Evolutionary conservation across 2,888 invertebrate genomes (phyloP), one percentile per base, ranked within the genome.

Genomic region (Eucera pruinosa): DNA sequence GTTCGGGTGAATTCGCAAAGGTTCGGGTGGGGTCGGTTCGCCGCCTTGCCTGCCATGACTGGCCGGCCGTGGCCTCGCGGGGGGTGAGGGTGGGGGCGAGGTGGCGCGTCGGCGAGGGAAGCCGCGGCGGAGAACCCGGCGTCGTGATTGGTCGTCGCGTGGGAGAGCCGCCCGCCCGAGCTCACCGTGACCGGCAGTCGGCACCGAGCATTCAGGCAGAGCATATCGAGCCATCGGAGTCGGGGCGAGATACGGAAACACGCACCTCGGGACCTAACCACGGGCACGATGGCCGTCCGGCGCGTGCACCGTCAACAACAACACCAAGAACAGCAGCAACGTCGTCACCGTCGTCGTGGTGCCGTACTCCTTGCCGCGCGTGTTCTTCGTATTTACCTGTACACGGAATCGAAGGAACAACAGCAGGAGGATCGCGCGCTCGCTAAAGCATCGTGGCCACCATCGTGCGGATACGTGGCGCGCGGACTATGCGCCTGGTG

Each of bases 121-220:
- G 82, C 83, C 73, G 82, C 79, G 80, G 81, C 86, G 71, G 82
- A 80, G 84, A 86, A 85, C 92, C 91, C 92, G 82, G 70, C 71
- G 83, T 84, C 83, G 88, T 87, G 90, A 91, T 91, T 92, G 92
- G 92, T 90, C 88, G 89, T 74, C 87, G 90, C 90, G 91, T 89
- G 90, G 92, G 91, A 91, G 91, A 90, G 90, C 90, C 90, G 89
- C 88, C 91, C 90, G 91, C 90, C 90, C 92, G 92, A 91, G 91
- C 87, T 87, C 88, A 84, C 84, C 77, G 86, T 77, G 82, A 85
- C 88, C 88, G 89, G 86, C 90, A 90, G 91, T 91, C 89, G 87
- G 89, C 89, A 86, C 89, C 90, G 90, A 91, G 89, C 91, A 89
- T 85, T 86, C 89, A 88, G 87, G 84, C 86, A 84, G 89, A 87